phyloP scores from a whole-genome alignment of 2,113 vertebrate species.

The Sceloporus tristichus region DNA sequence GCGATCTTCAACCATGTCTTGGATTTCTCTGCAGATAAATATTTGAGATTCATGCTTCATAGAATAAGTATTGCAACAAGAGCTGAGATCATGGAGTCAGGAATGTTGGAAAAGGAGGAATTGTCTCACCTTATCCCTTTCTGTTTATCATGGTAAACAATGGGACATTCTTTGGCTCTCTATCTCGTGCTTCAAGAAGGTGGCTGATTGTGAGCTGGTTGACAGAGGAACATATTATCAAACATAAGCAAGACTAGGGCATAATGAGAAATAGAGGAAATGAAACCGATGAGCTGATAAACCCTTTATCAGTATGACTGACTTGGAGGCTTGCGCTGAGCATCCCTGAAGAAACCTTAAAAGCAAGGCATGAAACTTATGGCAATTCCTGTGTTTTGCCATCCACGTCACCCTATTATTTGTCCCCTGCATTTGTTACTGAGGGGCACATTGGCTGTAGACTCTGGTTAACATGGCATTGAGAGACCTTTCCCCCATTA shows the following conservation, averaged over 20 bases:
- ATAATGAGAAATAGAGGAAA: neutral
- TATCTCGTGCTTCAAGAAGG: neutral
- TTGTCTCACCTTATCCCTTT: neutral
- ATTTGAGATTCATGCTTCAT: neutral
- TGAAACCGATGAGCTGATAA: neutral
- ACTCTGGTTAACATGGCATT: neutral
- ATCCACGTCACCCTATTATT: neutral
- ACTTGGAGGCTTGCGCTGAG: neutral
- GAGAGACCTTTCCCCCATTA: neutral
- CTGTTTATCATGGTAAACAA: conserved; percentile 1
- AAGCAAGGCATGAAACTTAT: neutral
- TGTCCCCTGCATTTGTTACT: neutral
- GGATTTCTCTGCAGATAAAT: too few relatives aligned
- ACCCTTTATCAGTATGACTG: neutral
- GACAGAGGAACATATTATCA: neutral
- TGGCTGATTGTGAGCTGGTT: neutral
- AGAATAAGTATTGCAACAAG: neutral
- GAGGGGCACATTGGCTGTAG: neutral
- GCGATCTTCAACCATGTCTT: neutral
- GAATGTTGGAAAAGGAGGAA: neutral
- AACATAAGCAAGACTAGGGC: neutral
- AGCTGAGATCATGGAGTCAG: neutral
- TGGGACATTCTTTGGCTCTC: neutral
- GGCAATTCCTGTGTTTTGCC: neutral
- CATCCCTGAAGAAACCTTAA: neutral